These are phyloP conservation scores for Salmo trutta DNA, from an alignment of 2,797 vertebrate species.

Conservation along the genomic window DNA sequence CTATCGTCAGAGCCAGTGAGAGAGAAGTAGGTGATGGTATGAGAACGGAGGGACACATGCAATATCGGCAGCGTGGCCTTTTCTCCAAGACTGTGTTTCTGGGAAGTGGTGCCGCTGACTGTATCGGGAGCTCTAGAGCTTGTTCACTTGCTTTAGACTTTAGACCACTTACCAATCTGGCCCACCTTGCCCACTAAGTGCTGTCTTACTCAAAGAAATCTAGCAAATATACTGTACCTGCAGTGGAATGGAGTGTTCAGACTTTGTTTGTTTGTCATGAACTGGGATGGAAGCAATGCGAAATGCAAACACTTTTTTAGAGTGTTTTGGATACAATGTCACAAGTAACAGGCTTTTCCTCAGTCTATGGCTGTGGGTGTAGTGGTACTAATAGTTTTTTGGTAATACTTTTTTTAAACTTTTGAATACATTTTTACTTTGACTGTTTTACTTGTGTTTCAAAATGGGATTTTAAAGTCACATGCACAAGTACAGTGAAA, in stretches of 20 bases:
- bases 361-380: no score
- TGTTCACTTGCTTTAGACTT: constrained; percentile 61
- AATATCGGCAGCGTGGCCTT: constrained; percentile 30
- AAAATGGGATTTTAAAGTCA: no score
- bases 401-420: no score
- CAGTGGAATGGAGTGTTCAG: constrained; percentile 24
- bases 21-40: constrained; percentile 9
- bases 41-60: not conserved
- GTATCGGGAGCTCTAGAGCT: constrained; percentile 40
- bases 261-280: constrained; percentile 61
- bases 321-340: no score
- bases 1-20: constrained; percentile 2
- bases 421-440: no score
- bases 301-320: constrained; percentile 38
- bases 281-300: constrained; percentile 49
- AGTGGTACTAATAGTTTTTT: no score
- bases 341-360: no score
- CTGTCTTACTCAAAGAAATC: constrained; percentile 44
- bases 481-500: no score
- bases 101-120: constrained; percentile 56
- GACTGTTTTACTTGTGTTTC: no score
- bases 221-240: constrained; percentile 49
- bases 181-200: constrained; percentile 56
- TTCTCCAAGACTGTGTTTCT: constrained; percentile 42
- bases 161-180: constrained; percentile 58